Percentiles rank a stretch among this genome's conserved stretches.
Conservation (phyloP, 2,888 invertebrate genomes). For the Callinectes sapidus region DNA sequence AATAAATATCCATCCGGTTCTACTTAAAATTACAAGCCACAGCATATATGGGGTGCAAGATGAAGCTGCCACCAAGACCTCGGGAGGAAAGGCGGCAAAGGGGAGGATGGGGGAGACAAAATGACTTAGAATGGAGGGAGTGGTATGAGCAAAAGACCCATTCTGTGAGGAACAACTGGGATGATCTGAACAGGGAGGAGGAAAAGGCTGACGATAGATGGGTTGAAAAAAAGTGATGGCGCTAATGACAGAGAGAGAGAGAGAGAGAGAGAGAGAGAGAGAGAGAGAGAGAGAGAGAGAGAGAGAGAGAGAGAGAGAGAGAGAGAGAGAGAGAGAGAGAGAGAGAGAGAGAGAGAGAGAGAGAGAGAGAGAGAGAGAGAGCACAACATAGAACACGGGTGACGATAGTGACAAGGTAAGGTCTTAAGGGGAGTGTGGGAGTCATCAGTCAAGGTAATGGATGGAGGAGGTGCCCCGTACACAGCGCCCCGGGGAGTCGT, state of each 20-base stretch:
- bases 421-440: background rate
- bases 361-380: background rate
- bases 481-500: slow-evolving; percentile 14
- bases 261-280: background rate
- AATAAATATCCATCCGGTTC: background rate
- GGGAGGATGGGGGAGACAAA: background rate
- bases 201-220: background rate
- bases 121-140: too few species aligned
- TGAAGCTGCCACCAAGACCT: background rate
- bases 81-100: background rate
- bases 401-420: background rate
- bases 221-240: background rate
- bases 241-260: background rate
- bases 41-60: background rate
- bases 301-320: too few species aligned
- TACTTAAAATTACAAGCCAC: background rate
- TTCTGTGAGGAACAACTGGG: too few species aligned
- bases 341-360: background rate
- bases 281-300: background rate
- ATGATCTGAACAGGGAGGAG: background rate
- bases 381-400: background rate
- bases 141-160: too few species aligned
- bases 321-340: background rate
- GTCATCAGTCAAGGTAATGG: slow-evolving; percentile 47
- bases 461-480: background rate